Base-by-base conservation (phyloP, 2,797 vertebrate genomes). In the Pterois miles region DNA sequence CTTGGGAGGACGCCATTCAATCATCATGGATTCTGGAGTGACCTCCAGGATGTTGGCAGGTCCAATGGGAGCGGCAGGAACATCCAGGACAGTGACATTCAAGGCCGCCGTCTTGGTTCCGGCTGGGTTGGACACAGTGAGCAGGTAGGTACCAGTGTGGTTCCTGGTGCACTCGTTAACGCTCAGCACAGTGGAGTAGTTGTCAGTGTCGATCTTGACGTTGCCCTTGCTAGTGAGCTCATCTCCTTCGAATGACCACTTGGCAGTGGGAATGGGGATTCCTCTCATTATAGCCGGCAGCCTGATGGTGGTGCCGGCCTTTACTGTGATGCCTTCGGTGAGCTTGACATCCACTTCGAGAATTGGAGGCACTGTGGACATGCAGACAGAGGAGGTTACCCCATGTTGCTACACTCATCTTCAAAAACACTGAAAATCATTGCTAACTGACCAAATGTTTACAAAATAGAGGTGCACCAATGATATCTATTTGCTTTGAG, bases 1-100 rank as follows among this genome's bases (percentile, higher is more conserved):
- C 89, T 97, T 99, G n/a, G 98, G 98, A 84, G 97, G 96, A n/a
- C 96, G 97, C 98, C 98, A 99, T 50, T 98, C 97, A 90, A 99
- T 99, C 74, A 95, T 93, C 98, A 99, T 99, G 65, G 96, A 90
- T 86, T 99, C 98, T 76, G 98, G 98, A 63, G 96, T 97, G 70
- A 99, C 94, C 89, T 99, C 98, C 83, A 98, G 93, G 84, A 99
- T 97, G 90, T 98, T 96, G 85, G 96, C 95, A 20, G 98, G 98
- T 76, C 98, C 98, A 76, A 98, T 97, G 76, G 98, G 98, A 74
- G 98, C 97, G 12, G 97, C 98, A 18, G 98, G 98, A 65, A 99
- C 98, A 90, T 99, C 98, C 86, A 99, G 94, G 59, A 99, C 98
- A 4, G 96, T 98, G 77, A 99, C 97, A 78, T 97, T 97, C 22